Base-by-base conservation (phyloP, 2,888 invertebrate genomes). In the Oxyscelio sp. region DNA sequence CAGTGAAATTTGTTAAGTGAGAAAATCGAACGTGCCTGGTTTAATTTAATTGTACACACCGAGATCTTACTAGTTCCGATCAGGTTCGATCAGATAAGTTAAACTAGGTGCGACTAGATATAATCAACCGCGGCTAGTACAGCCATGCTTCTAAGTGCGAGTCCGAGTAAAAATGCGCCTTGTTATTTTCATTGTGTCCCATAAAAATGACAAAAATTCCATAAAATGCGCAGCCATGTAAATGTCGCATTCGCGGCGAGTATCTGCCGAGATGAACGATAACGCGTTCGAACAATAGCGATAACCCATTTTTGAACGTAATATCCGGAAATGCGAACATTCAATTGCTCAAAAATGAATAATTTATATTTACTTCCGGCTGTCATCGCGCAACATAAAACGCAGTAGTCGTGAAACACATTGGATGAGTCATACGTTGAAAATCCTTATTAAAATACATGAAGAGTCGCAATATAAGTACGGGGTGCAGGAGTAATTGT, bases 401-500 rank as follows among this genome's bases (percentile, higher is more conserved):
- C 63, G 1, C 68, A 52, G 61, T 52, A 11, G 71, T 43, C 22
- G 48, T 27, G 63, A 74, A 70, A 31, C 40, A 48, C 70, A n/a
- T 22, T 19, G 27, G 65, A 75, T 84, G 84, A 84, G 79, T 84
- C 84, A 84, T 70, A 48, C 84, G 75, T 40, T 59, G 58, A 34
- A 79, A 80, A 80, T 84, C 68, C 84, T 84, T 58, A 84, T 84
- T 75, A 84, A 84, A 84, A 79, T 71, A 70, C 75, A 80, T 43
- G 74, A 79, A 83, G 74, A 58, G 34, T 34, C n/a, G 83, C 24
- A 40, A 5, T 48, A 31, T 79, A 65, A 74, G 79, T 79, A 70
- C 63, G 68, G 73, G 78, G 78, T 56, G 59, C 43, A 21, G 61
- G 87, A 88, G 88, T 91, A 89, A 90, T 91, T 90, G 89, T 74